Evolutionary conservation across 2,113 vertebrate species (phyloP).

Genomic region (Apistogramma diplotaenia): DNA sequence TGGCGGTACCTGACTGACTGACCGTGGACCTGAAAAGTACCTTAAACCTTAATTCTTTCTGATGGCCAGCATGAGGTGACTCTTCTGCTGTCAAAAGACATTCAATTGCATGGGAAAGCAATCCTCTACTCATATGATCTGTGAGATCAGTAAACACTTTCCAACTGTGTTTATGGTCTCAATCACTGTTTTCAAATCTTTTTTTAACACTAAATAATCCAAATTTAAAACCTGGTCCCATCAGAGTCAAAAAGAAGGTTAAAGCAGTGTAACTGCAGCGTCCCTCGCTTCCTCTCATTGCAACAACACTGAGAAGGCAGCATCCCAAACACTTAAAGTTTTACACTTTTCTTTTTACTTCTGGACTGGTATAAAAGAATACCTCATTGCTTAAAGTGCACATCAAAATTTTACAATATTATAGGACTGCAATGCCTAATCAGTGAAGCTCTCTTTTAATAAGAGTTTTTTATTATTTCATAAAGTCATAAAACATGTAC

Average conservation of each 20-base stretch:
- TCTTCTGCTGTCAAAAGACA: fast-evolving
- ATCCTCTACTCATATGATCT: neutral
- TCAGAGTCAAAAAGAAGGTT: neutral
- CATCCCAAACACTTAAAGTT: neutral
- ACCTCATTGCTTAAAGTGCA: neutral
- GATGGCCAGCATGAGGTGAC: neutral
- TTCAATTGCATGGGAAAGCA: neutral
- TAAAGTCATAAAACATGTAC: constrained; percentile 11
- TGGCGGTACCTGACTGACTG: neutral
- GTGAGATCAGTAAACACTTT: neutral
- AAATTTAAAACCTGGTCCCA: neutral
- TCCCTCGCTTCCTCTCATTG: neutral
- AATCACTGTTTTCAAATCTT: neutral
- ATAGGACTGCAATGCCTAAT: neutral
- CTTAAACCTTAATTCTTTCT: neutral
- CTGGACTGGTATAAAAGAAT: neutral
- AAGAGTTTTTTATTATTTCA: constrained; percentile 14
- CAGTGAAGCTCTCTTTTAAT: neutral
- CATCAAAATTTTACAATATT: neutral
- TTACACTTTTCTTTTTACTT: neutral
- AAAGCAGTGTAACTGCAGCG: neutral
- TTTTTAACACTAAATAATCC: neutral
- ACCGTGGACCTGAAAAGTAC: neutral
- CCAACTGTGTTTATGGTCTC: neutral
- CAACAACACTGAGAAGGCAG: neutral